Percentiles rank a stretch among this genome's conserved stretches.
These are phyloP conservation scores for Cryptus viduatorius DNA, from an alignment of 2,888 invertebrate genomes.

Conservation along the genomic window DNA sequence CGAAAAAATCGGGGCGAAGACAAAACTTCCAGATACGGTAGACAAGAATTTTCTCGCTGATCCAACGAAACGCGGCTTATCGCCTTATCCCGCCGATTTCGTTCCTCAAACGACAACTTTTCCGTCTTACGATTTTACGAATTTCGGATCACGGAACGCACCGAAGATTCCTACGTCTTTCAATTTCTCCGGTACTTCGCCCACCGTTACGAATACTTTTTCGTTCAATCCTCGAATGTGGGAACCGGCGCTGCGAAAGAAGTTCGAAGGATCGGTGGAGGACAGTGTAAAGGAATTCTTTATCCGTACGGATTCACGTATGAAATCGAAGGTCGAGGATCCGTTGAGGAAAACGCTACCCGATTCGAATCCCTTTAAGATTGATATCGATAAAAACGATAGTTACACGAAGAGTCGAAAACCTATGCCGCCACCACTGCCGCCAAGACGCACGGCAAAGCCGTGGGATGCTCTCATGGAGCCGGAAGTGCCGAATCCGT, in stretches of 20 bases:
- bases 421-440: background rate
- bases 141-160: no score
- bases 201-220: background rate
- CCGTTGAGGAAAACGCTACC: background rate
- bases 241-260: background rate
- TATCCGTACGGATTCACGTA: background rate
- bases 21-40: background rate
- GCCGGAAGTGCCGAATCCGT: background rate
- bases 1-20: background rate
- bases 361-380: constrained; percentile 62
- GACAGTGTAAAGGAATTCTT: constrained; percentile 22
- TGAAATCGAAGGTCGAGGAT: background rate
- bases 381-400: background rate
- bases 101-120: background rate
- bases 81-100: background rate
- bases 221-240: background rate
- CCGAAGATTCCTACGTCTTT: background rate
- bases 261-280: constrained; percentile 46
- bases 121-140: background rate
- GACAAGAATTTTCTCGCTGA: background rate
- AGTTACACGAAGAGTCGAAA: background rate
- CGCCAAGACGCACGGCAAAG: constrained; percentile 16
- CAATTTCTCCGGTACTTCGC: background rate
- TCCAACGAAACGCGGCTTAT: background rate
- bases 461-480: background rate